Base-by-base conservation (phyloP, 2,113 vertebrate genomes). In the Megaceryle torquata region DNA sequence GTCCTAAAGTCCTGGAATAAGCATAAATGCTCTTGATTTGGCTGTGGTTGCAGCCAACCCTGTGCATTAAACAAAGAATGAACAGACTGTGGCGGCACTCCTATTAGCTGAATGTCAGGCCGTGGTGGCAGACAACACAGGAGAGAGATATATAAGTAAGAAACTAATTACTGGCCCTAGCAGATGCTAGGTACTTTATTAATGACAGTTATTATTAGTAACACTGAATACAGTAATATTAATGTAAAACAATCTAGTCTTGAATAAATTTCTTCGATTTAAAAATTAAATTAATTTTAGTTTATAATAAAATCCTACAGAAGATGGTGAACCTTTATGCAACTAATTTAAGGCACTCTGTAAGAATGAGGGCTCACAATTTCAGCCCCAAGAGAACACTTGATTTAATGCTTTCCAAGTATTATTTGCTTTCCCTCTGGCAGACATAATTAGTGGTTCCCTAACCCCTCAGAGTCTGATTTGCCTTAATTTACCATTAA, bases 361-460 rank as follows among this genome's bases (percentile, higher is more conserved):
- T 84, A 68, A 60, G 74, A 89, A 64, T 35, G 84, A 82, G 48
- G 9, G 37, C 72, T 96, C 46, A 75, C 65, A 91, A 70, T 29
- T 16, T 15, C 39, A 88, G 24, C 57, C 74, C 84, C 70, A 71
- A 64, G 77, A 94, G 79, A 51, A 86, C 13, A 68, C 88, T 72
- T 86, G 83, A 82, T 84, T 93, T 93, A 90, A 78, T 92, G 74
- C 16, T 91, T 93, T 91, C 48, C 86, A 89, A 88, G 61, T 95
- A 81, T 61, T 96, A 84, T 89, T 95, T 95, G n/a, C 83, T 94
- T 95, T 91, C 69, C 48, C 67, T 84, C 64, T 89, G 72, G 79
- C 82, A 88, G 60, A 68, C 74, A 37, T 67, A 93, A 92, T 94
- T 89, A 89, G 64, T 88, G 67, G 21, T 25, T 91, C 28, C 29